Conservation (phyloP, 2,888 invertebrate genomes). For the Nymphalis polychloros region DNA sequence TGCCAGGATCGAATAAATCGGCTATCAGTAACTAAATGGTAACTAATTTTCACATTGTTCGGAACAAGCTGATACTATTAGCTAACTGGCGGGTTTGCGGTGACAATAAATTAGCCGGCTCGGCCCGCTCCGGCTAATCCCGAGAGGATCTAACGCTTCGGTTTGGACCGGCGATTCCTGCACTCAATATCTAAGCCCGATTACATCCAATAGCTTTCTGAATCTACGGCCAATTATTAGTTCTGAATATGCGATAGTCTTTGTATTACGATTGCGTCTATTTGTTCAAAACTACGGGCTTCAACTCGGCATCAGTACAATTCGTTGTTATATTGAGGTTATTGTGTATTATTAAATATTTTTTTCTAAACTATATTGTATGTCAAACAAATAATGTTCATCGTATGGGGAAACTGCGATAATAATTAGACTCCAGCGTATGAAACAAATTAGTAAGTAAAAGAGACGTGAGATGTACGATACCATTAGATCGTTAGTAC, state of each 20-base stretch:
- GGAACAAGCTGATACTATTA: slow-evolving; percentile 29
- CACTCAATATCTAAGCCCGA: slow-evolving; percentile 32
- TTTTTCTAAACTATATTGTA: too few species aligned
- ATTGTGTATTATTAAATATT: too few species aligned
- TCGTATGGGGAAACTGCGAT: too few species aligned
- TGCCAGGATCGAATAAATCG: slow-evolving; percentile 30
- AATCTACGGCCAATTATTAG: slow-evolving; percentile 21
- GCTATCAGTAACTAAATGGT: slow-evolving; percentile 31
- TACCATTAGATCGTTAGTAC: too few species aligned
- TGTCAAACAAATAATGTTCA: too few species aligned
- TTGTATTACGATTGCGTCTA: neutral
- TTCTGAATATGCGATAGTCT: slow-evolving; percentile 3
- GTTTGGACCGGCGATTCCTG: slow-evolving; percentile 24
- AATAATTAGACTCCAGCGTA: too few species aligned
- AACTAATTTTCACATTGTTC: slow-evolving; percentile 34
- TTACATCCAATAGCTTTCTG: slow-evolving; percentile 27
- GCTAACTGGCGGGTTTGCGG: slow-evolving; percentile 33
- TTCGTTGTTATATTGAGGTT: neutral
- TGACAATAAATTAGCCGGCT: slow-evolving; percentile 31
- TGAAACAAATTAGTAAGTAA: too few species aligned
- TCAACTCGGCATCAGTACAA: neutral
- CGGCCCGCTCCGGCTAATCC: slow-evolving; percentile 27
- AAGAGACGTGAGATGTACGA: too few species aligned
- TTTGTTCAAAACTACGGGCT: neutral
- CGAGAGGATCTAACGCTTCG: slow-evolving; percentile 31